phyloP scores from a whole-genome alignment of 2,797 vertebrate species.

The Bovichtus variegatus region DNA sequence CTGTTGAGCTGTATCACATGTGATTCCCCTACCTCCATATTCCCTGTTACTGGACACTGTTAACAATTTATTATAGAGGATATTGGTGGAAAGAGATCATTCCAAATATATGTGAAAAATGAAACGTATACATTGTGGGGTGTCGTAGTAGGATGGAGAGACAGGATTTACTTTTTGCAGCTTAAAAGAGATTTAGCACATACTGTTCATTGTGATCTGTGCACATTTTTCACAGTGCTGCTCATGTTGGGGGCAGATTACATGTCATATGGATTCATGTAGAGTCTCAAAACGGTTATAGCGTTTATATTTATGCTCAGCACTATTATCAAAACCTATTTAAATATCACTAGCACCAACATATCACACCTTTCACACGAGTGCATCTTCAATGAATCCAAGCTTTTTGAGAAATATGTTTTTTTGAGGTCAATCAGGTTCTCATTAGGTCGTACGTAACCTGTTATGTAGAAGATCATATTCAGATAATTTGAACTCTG shows the following conservation, averaged over 20 bases:
- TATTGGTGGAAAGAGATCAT: no score
- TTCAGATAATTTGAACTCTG: constrained; percentile 39
- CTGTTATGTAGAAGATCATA: constrained; percentile 37
- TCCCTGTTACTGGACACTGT: background rate
- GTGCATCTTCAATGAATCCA: constrained; percentile 3
- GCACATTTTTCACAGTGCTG: constrained; percentile 7
- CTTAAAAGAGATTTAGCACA: constrained; percentile 4
- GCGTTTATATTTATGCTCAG: constrained; percentile 26
- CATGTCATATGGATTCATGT: constrained; percentile 25
- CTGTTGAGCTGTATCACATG: background rate
- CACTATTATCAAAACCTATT: constrained; percentile 1
- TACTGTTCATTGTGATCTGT: constrained; percentile 8
- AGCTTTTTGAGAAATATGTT: constrained; percentile 14
- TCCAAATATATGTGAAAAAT: background rate
- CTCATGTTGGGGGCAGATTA: constrained; percentile 12
- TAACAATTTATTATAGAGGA: background rate
- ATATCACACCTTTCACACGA: background rate
- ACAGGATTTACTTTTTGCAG: constrained; percentile 1
- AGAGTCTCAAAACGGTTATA: constrained; percentile 1
- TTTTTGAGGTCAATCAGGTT: constrained; percentile 29
- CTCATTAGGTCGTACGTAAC: constrained; percentile 45
- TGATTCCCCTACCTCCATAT: background rate
- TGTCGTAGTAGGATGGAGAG: background rate
- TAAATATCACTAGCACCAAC: background rate
- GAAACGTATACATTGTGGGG: background rate